These are phyloP conservation scores for Poeciliopsis turneri DNA, from an alignment of 2,797 vertebrate species.

Conservation along the genomic window DNA sequence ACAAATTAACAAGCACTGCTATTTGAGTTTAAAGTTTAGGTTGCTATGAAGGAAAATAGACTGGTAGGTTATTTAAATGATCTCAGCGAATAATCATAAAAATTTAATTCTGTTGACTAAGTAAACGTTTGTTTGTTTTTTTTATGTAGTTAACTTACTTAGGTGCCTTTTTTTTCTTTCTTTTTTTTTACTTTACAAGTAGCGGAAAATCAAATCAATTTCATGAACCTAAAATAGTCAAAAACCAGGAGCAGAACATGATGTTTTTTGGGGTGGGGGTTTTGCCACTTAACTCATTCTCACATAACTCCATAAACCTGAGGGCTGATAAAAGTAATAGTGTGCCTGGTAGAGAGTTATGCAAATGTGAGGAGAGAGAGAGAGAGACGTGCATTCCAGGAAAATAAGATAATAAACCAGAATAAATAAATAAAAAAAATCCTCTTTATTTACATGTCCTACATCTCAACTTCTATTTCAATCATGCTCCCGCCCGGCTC, in stretches of 20 bases:
- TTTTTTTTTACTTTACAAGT: background rate
- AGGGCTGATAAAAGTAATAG: slow-evolving; percentile 57
- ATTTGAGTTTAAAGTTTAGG: background rate
- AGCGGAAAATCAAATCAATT: slow-evolving; percentile 27
- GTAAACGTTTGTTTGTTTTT: background rate
- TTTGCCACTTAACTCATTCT: slow-evolving; percentile 37
- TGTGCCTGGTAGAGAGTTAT: slow-evolving; percentile 65
- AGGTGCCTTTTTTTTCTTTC: background rate
- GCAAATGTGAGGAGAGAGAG: slow-evolving; percentile 63
- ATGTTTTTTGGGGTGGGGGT: background rate
- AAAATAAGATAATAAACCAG: slow-evolving; percentile 15
- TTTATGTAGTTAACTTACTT: background rate
- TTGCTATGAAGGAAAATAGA: background rate
- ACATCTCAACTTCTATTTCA: slow-evolving; percentile 81
- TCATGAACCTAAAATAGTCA: slow-evolving; percentile 77
- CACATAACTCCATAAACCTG: slow-evolving; percentile 63
- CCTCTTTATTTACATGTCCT: slow-evolving; percentile 75
- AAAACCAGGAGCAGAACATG: background rate
- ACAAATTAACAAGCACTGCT: background rate
- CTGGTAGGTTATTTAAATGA: background rate
- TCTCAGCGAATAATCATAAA: background rate
- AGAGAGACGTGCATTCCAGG: slow-evolving; percentile 51
- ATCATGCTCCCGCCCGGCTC: slow-evolving; percentile 49
- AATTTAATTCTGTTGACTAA: background rate
- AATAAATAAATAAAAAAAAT: slow-evolving; percentile 48